Percentiles rank a stretch among this genome's conserved stretches.
These are phyloP conservation scores for Celastrina argiolus DNA, from an alignment of 2,888 invertebrate species.

Conservation along the genomic window DNA sequence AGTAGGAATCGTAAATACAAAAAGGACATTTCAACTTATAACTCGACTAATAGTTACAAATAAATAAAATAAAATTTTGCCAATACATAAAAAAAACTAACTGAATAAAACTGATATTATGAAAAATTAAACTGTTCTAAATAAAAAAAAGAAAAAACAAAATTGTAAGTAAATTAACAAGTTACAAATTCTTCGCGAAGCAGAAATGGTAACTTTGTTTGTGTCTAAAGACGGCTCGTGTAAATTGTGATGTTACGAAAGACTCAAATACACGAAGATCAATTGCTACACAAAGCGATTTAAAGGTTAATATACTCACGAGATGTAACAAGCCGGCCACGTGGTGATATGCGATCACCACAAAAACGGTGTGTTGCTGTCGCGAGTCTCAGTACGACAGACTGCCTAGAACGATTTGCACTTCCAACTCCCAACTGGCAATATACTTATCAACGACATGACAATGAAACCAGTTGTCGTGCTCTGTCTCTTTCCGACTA, in stretches of 20 bases:
- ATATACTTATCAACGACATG: constrained; percentile 39
- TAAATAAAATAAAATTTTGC: too few relatives aligned
- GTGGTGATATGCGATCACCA: constrained; percentile 48
- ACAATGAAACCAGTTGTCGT: constrained; percentile 31
- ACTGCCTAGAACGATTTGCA: constrained; percentile 34
- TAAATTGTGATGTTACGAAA: neutral
- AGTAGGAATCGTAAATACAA: neutral
- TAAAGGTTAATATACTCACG: constrained; percentile 48
- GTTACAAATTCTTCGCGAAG: neutral
- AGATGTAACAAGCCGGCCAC: constrained; percentile 59
- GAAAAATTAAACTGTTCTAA: neutral
- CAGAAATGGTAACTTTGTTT: neutral
- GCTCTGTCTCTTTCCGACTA: neutral
- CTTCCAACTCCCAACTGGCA: constrained; percentile 30
- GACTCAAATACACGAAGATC: neutral
- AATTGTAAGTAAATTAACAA: neutral
- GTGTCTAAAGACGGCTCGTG: neutral
- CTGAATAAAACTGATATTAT: neutral
- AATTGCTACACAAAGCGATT: constrained; percentile 8
- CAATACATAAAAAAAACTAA: too few relatives aligned
- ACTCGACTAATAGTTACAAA: too few relatives aligned
- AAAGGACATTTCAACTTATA: too few relatives aligned
- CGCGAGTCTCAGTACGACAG: constrained; percentile 66
- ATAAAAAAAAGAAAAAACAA: neutral
- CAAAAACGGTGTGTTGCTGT: constrained; percentile 54